Percentiles rank a stretch among this genome's conserved stretches.
phyloP scores from a whole-genome alignment of 2,888 invertebrate species.

The Netelia melanura region DNA sequence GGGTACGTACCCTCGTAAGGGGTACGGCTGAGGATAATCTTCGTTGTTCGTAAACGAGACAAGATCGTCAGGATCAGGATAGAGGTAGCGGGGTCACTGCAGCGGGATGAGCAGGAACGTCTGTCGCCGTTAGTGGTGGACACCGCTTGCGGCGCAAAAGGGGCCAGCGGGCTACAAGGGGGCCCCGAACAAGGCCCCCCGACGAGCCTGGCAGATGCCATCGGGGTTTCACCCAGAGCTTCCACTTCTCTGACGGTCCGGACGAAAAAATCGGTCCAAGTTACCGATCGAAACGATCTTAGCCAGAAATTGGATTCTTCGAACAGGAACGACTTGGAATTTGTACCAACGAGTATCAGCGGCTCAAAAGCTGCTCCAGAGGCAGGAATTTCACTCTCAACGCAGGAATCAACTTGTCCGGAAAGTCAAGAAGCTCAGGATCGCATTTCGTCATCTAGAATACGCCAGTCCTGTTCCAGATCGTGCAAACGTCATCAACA shows the following conservation, averaged over 20 bases:
- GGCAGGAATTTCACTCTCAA: neutral
- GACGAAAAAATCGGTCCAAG: neutral
- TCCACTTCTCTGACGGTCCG: conserved; percentile 44
- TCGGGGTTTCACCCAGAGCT: conserved; percentile 65
- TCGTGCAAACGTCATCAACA: conserved; percentile 27
- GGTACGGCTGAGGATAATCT: conserved; percentile 77
- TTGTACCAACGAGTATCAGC: conserved; percentile 30
- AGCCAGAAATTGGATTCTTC: conserved; percentile 14
- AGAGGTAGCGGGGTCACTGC: conserved; percentile 77
- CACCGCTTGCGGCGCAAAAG: conserved; percentile 75
- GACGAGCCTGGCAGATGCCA: conserved; percentile 78
- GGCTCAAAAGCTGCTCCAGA: neutral
- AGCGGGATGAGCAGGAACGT: conserved; percentile 80
- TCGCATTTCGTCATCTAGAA: neutral
- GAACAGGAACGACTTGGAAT: conserved; percentile 24
- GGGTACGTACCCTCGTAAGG: conserved; percentile 76
- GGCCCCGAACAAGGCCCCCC: conserved; percentile 80
- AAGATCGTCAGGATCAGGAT: conserved; percentile 81
- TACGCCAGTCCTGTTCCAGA: conserved; percentile 18
- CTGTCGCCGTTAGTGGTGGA: conserved; percentile 80
- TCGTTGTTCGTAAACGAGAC: conserved; percentile 64
- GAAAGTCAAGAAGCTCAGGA: neutral
- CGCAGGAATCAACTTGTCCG: conserved; percentile 1
- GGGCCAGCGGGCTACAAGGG: conserved; percentile 77
- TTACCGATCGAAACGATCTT: conserved; percentile 27